Evolutionary conservation across 2,888 invertebrate species (phyloP).

Genomic region (Rotaria magnacalcarata): DNA sequence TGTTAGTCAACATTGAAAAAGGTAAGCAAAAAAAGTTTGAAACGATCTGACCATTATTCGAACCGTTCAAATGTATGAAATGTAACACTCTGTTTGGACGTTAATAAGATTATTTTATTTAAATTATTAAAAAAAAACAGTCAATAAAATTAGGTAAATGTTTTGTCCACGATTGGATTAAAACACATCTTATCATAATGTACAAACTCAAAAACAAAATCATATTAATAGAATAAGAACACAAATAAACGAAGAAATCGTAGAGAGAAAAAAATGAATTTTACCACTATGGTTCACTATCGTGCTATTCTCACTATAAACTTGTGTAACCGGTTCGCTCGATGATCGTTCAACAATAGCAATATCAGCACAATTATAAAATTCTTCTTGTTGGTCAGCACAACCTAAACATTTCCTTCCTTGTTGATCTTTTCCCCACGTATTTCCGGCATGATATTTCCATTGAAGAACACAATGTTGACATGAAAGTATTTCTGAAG

Average conservation of each 20-base stretch:
- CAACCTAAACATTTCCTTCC: constrained; percentile 34
- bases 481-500: not conserved
- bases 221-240: not conserved
- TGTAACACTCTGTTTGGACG: not conserved
- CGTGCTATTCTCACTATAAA: not conserved
- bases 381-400: constrained; percentile 37
- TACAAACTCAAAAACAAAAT: not conserved
- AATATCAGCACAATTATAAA: constrained; percentile 34
- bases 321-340: not conserved
- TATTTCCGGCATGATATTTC: constrained; percentile 37
- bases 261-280: not conserved
- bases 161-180: not conserved
- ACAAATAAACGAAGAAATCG: not conserved
- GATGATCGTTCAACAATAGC: not conserved
- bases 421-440: constrained; percentile 13
- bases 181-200: not conserved
- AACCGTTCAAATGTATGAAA: not conserved
- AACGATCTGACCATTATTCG: not conserved
- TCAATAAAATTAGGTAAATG: not conserved
- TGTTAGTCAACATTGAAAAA: too few species aligned
- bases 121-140: not conserved
- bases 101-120: not conserved
- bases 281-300: not conserved
- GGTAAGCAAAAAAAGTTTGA: not conserved
- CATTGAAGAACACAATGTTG: constrained; percentile 34